Conservation (phyloP, 2,888 invertebrate genomes). For the Netelia melanura region DNA sequence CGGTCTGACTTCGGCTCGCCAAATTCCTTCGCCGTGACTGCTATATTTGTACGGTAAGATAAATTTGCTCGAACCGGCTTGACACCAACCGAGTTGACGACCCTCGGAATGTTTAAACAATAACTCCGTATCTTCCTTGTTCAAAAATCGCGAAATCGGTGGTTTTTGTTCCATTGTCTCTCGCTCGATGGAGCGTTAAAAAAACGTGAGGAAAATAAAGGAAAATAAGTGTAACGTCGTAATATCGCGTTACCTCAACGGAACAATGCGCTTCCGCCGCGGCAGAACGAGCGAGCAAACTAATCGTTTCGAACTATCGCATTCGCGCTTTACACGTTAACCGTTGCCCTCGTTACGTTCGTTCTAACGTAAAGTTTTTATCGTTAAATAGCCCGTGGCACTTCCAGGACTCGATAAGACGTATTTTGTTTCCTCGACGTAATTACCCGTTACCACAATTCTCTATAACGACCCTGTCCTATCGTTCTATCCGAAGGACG, state of each 20-base stretch:
- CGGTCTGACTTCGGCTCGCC: not conserved
- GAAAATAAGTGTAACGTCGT: not conserved
- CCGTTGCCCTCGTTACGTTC: constrained; percentile 28
- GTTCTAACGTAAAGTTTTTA: not conserved
- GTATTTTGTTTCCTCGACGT: not conserved
- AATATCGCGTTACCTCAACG: not conserved
- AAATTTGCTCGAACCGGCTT: constrained; percentile 17
- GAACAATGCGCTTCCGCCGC: not conserved
- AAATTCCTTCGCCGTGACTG: constrained; percentile 5
- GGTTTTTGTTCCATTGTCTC: constrained; percentile 23
- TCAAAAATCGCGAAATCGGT: not conserved
- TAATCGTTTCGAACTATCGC: not conserved
- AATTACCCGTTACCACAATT: no score
- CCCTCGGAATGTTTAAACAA: constrained; percentile 8
- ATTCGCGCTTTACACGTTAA: not conserved
- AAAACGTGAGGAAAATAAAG: not conserved
- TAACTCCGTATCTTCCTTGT: not conserved
- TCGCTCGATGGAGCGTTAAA: not conserved
- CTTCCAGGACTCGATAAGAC: not conserved
- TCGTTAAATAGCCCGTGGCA: not conserved
- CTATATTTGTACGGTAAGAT: not conserved
- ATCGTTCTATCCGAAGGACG: no score
- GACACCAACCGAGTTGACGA: constrained; percentile 29
- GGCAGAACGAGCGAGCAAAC: not conserved
- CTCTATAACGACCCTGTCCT: no score